A percentile compares a stretch with the other conserved stretches of the same genome.
These are phyloP conservation scores for Pseudopipra pipra DNA, from an alignment of 2,113 vertebrate species.

Conservation along the genomic window DNA sequence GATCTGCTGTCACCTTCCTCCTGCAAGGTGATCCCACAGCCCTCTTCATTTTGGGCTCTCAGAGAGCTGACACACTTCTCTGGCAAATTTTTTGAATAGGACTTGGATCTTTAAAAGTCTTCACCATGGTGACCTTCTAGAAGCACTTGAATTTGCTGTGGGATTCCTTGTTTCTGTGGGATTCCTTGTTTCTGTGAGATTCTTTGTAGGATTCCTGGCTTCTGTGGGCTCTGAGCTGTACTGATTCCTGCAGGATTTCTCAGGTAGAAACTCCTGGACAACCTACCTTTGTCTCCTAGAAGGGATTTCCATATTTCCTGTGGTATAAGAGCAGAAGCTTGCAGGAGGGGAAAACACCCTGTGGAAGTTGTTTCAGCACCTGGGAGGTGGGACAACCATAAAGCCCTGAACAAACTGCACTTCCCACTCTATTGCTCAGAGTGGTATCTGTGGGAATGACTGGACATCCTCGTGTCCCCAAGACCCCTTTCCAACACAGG, in stretches of 20 bases:
- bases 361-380: not conserved
- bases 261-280: not conserved
- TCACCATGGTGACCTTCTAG: not conserved
- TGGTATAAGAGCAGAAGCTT: not conserved
- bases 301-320: not conserved
- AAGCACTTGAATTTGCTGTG: not conserved
- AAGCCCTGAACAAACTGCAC: not conserved
- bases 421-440: not conserved
- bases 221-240: not conserved
- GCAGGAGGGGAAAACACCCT: not conserved
- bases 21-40: not conserved
- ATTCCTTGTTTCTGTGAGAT: not conserved
- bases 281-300: not conserved
- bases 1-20: not conserved
- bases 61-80: accelerated
- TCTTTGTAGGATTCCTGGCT: not conserved
- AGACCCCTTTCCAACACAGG: not conserved
- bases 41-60: not conserved
- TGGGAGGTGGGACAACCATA: not conserved
- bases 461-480: not conserved
- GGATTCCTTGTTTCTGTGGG: not conserved
- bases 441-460: not conserved
- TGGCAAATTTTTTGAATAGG: not conserved
- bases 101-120: not conserved
- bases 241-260: not conserved